Evolutionary conservation across 1,140 invertebrate species (phyloP).

Genomic region (Atopsyche davidsoni): DNA sequence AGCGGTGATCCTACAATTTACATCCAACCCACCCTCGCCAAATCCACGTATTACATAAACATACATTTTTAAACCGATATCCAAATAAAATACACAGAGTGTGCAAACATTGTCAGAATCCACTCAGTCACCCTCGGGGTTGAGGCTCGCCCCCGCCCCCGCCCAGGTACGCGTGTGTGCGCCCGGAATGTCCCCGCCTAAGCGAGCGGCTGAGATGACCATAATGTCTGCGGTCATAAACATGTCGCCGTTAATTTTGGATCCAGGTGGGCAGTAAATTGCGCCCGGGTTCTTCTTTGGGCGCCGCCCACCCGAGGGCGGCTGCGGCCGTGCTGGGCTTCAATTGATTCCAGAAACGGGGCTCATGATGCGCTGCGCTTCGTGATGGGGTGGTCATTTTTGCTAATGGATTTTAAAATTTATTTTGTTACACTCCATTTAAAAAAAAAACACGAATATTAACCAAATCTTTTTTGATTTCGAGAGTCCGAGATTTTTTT

Average conservation of each 20-base stretch:
- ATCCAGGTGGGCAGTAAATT: slow-evolving; percentile 33
- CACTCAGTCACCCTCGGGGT: no score
- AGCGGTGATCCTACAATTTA: no score
- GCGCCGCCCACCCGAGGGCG: background rate
- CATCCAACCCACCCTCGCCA: background rate
- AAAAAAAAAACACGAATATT: no score
- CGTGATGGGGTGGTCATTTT: slow-evolving; percentile 5
- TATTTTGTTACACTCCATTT: no score
- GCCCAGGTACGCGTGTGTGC: background rate
- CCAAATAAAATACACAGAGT: no score
- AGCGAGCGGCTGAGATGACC: slow-evolving; percentile 30
- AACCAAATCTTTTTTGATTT: no score
- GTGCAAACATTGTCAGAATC: no score
- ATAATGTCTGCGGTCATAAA: slow-evolving; percentile 33
- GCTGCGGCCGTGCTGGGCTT: slow-evolving; percentile 22
- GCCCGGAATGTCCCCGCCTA: slow-evolving; percentile 13
- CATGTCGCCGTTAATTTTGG: slow-evolving; percentile 33
- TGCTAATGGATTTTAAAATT: background rate
- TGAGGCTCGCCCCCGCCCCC: no score
- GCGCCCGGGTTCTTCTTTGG: slow-evolving; percentile 22
- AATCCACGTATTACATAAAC: background rate
- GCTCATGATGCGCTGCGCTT: no score
- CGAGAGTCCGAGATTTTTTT: no score
- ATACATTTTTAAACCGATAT: slow-evolving; percentile 1
- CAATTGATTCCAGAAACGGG: slow-evolving; percentile 29